Conservation (phyloP, 2,113 vertebrate species). For the Heteronetta atricapilla region DNA sequence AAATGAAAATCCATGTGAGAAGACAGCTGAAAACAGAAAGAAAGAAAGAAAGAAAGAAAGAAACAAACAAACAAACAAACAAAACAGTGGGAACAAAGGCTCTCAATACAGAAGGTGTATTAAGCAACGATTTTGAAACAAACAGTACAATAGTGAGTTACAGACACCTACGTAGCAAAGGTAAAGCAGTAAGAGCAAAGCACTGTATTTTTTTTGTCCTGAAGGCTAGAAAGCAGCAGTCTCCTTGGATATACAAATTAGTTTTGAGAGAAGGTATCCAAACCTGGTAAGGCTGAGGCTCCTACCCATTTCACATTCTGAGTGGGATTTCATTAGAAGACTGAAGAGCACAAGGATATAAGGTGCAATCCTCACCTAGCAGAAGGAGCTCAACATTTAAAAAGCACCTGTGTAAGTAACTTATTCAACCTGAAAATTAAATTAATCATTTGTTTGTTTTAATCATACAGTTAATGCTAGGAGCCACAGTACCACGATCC, state of each 20-base stretch:
- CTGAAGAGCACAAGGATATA: neutral
- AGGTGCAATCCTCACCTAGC: fast-evolving
- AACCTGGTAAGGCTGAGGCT: neutral
- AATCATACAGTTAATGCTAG: neutral
- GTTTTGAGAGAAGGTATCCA: neutral
- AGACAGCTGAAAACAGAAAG: neutral
- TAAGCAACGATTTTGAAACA: neutral
- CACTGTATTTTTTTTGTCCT: neutral
- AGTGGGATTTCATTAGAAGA: neutral
- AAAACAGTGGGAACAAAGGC: neutral
- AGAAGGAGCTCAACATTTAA: neutral
- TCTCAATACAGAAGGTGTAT: neutral
- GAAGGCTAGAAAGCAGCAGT: neutral
- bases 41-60: neutral
- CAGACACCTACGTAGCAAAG: neutral
- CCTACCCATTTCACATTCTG: neutral
- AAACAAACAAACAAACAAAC: neutral
- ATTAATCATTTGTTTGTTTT: neutral
- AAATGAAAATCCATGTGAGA: neutral
- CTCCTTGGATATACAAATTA: neutral
- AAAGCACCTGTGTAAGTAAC: neutral
- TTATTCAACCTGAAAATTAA: neutral
- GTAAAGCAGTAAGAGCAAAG: neutral
- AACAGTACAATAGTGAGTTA: neutral
- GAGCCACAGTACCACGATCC: neutral